Evolutionary conservation across 2,113 vertebrate species (phyloP).

Genomic region (Gambusia holbrooki): DNA sequence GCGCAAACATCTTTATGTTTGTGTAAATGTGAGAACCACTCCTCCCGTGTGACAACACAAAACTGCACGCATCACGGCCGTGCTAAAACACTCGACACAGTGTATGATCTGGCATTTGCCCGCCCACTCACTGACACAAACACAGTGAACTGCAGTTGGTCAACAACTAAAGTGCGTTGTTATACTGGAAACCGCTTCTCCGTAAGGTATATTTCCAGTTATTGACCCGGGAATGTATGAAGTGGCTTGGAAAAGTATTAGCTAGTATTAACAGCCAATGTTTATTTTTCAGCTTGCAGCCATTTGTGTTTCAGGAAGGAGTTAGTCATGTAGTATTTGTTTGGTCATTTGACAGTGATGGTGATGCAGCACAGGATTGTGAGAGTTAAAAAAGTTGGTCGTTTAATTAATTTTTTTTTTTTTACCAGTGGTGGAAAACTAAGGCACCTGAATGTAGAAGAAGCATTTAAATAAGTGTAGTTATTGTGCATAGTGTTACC

Average conservation of each 20-base stretch:
- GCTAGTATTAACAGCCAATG: no score
- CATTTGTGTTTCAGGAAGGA: no score
- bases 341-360: no score
- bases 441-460: no score
- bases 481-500: no score
- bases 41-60: slow-evolving; percentile 76
- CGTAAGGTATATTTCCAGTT: slow-evolving; percentile 65
- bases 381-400: no score
- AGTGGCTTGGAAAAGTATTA: not conserved
- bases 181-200: slow-evolving; percentile 43
- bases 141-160: slow-evolving; percentile 14
- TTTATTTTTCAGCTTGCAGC: no score
- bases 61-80: slow-evolving; percentile 62
- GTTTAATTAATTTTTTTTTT: no score
- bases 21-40: slow-evolving; percentile 72
- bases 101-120: slow-evolving; percentile 48
- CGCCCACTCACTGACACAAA: slow-evolving; percentile 42
- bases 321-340: no score
- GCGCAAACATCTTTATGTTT: slow-evolving; percentile 58
- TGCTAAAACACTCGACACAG: slow-evolving; percentile 71
- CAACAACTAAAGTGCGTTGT: slow-evolving; percentile 66
- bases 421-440: no score
- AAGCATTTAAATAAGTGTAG: no score
- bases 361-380: no score
- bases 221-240: slow-evolving; percentile 62